Evolutionary conservation across 2,113 vertebrate species (phyloP), one percentile per base, ranked within the genome.

Genomic region (Bambusicola thoracicus): DNA sequence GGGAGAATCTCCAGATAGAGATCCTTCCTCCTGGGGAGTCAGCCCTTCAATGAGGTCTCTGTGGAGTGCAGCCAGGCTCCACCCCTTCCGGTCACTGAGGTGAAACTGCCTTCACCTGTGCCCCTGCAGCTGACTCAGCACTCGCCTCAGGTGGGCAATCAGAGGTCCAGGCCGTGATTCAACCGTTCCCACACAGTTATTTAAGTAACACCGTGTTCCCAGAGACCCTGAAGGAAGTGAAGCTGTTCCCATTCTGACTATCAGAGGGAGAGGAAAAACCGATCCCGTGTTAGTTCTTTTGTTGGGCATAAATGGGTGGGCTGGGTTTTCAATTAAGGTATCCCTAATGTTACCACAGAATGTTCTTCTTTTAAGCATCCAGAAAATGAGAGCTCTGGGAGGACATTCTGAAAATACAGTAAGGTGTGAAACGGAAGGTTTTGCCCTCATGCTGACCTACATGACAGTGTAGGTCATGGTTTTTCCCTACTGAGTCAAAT

Each of bases 381-480:
- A 40, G 41, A 11, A 85, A 6, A 49, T 79, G 46, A 8, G 13
- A 46, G 2, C 27, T 56, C 55, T 17, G 4, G 7, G 56, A 66
- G 30, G 53, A 44, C 13, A 20, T 46, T 78, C 34, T 87, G 70
- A 76, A 81, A 82, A n/a, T 0, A 32, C 10, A 8, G 10, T 9
- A 30, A 62, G 21, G 30, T 53, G 53, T 32, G 46, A 43, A 48
- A 27, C 15, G 36, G 38, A 81, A 61, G 58, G 16, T 32, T 46
- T 81, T 81, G 5, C 14, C 44, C 27, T 70, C 7, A 0, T 29
- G 16, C 58, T 59, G 22, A n/a, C n/a, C n/a, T n/a, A n/a, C n/a
- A n/a, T n/a, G 9, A 5, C 7, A 7, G 7, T 3, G 5, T 4
- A 51, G 40, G 10, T 29, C 53, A 40, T 8, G 2, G 2, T 8